Percentiles rank a stretch among this genome's conserved stretches.
Evolutionary conservation across 2,888 invertebrate genomes (phyloP).

Genomic region (Ypsolopha scabrella): DNA sequence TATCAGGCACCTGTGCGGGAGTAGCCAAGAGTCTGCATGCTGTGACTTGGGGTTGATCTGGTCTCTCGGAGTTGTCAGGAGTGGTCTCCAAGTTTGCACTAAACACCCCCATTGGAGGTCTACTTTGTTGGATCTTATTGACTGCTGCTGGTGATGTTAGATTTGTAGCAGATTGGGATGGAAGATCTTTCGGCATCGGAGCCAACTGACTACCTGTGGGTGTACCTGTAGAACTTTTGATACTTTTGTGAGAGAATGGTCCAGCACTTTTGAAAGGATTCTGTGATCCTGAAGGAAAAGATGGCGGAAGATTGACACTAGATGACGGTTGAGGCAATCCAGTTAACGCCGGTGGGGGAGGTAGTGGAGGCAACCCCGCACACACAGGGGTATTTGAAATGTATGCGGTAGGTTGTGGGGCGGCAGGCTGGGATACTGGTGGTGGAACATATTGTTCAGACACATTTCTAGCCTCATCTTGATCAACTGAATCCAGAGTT

Average conservation of each 20-base stretch:
- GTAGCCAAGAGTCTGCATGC: too few species aligned
- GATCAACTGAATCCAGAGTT: constrained; percentile 17
- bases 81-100: constrained; percentile 74
- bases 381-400: constrained; percentile 4
- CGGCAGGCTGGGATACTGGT: constrained; percentile 8
- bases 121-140: constrained; percentile 40
- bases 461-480: constrained; percentile 6
- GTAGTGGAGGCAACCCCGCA: constrained; percentile 9
- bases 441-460: constrained; percentile 11
- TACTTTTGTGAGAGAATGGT: constrained; percentile 58
- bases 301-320: constrained; percentile 11
- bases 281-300: constrained; percentile 21
- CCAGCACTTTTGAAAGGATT: constrained; percentile 61
- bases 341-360: constrained; percentile 12
- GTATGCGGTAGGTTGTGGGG: constrained; percentile 7
- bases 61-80: constrained; percentile 77
- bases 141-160: constrained; percentile 46
- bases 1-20: constrained; percentile 48
- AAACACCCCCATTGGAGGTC: constrained; percentile 38
- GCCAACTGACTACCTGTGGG: constrained; percentile 17
- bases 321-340: constrained; percentile 8
- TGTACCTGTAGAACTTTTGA: constrained; percentile 18
- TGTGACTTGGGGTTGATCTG: constrained; percentile 53
- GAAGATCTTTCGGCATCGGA: constrained; percentile 19
- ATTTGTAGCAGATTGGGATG: constrained; percentile 32